A percentile compares a stretch with the other conserved stretches of the same genome.
phyloP scores from a whole-genome alignment of 2,888 invertebrate species.

The Acrobeloides nanus region DNA sequence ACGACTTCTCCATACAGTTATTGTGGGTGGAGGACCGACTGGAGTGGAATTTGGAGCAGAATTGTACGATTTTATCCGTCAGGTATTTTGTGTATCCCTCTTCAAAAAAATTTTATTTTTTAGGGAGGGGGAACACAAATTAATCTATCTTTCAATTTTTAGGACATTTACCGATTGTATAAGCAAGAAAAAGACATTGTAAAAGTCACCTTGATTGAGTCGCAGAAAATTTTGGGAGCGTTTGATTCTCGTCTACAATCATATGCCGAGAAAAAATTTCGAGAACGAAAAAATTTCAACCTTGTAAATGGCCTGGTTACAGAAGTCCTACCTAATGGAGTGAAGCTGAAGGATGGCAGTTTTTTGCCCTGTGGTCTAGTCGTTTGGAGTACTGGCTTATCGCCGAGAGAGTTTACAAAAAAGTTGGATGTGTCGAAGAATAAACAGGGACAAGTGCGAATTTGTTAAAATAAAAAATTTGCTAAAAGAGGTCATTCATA shows the following conservation, averaged over 20 bases:
- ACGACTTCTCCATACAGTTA: conserved; percentile 55
- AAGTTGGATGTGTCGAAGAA: conserved; percentile 50
- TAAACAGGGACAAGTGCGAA: conserved; percentile 51
- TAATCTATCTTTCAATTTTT: too few relatives aligned
- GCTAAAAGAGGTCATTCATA: too few relatives aligned
- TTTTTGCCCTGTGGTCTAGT: conserved; percentile 55
- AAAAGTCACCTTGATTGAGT: conserved; percentile 54
- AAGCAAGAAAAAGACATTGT: conserved; percentile 45
- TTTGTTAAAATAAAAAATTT: too few relatives aligned
- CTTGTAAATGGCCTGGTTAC: conserved; percentile 47
- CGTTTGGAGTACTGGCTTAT: conserved; percentile 57
- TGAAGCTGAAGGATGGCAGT: conserved; percentile 51
- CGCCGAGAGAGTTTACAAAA: conserved; percentile 53
- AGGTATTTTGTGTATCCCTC: conserved; percentile 10
- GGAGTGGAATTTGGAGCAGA: conserved; percentile 58
- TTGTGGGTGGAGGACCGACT: conserved; percentile 58
- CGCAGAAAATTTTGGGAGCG: conserved; percentile 54
- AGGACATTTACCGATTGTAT: conserved; percentile 55
- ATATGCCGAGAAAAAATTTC: conserved; percentile 56
- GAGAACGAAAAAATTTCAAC: conserved; percentile 52
- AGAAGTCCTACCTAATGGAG: conserved; percentile 51
- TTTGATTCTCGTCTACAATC: conserved; percentile 54
- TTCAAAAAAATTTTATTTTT: too few relatives aligned
- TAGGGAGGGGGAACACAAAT: too few relatives aligned
- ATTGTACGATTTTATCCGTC: conserved; percentile 51